These are phyloP conservation scores for Neuroscelio doddi DNA, from an alignment of 2,888 invertebrate species.

Conservation along the genomic window DNA sequence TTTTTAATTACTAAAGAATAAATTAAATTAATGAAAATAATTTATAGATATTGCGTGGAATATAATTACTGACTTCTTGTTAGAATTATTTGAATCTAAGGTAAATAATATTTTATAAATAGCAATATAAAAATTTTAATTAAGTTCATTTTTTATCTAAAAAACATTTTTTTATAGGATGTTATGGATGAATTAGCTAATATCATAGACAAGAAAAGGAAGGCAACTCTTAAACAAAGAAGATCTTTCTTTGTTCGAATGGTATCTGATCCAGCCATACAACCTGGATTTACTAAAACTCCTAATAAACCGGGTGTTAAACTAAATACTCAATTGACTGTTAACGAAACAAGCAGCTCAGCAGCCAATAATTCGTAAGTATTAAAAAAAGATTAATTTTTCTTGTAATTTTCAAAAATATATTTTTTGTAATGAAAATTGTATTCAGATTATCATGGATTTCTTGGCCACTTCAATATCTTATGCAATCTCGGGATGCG, in stretches of 20 bases:
- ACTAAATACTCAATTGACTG: slow-evolving; percentile 65
- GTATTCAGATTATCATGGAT: slow-evolving; percentile 94
- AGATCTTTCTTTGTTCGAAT: slow-evolving; percentile 97
- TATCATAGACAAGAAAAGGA: slow-evolving; percentile 82
- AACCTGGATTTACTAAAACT: slow-evolving; percentile 69
- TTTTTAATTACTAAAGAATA: background rate
- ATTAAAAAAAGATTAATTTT: background rate
- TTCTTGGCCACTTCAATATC: slow-evolving; percentile 92
- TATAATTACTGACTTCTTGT: slow-evolving; percentile 85
- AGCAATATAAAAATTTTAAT: background rate
- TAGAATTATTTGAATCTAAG: slow-evolving; percentile 83
- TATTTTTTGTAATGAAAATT: background rate
- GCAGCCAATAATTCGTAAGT: slow-evolving; percentile 51
- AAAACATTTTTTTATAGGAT: slow-evolving; percentile 67
- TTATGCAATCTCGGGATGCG: slow-evolving; percentile 85
- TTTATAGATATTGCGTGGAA: slow-evolving; percentile 86
- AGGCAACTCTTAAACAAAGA: slow-evolving; percentile 89
- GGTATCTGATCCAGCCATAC: slow-evolving; percentile 96
- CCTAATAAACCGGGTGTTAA: slow-evolving; percentile 66
- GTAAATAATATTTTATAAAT: slow-evolving; percentile 41
- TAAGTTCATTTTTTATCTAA: background rate
- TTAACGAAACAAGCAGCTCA: slow-evolving; percentile 64
- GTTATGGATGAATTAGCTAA: slow-evolving; percentile 83
- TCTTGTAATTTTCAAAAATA: background rate
- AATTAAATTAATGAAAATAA: no score